These are phyloP conservation scores for Egretta garzetta DNA, from an alignment of 2,113 vertebrate genomes.

Conservation along the genomic window DNA sequence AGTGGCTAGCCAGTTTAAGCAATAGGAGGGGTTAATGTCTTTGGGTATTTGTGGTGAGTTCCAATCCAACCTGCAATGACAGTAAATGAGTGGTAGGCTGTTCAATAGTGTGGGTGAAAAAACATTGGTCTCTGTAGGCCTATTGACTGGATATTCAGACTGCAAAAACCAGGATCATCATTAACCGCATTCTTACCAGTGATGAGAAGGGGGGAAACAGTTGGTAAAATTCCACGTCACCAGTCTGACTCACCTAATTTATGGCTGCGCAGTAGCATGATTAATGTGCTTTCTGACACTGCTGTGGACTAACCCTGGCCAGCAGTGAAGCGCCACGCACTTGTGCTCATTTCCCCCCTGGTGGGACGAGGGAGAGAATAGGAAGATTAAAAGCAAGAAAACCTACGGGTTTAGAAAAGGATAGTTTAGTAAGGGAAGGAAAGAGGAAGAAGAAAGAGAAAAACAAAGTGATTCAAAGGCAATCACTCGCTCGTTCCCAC, in stretches of 20 bases:
- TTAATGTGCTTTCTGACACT: neutral
- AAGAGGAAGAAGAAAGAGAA: neutral
- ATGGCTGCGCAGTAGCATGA: neutral
- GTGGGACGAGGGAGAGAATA: neutral
- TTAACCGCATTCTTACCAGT: neutral
- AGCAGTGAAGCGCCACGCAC: rapidly evolving
- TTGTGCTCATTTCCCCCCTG: neutral
- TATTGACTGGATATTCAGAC: neutral
- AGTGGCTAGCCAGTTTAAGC: neutral
- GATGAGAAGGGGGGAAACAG: neutral
- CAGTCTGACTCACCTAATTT: neutral
- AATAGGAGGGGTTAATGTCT: neutral
- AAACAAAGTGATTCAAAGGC: neutral
- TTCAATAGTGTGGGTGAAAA: neutral
- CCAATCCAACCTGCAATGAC: neutral
- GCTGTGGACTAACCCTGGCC: neutral
- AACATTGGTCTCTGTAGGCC: neutral
- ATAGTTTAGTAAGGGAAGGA: neutral
- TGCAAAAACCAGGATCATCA: neutral
- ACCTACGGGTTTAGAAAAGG: neutral
- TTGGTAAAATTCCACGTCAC: neutral
- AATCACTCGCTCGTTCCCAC: neutral
- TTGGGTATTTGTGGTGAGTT: neutral
- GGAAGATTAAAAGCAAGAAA: neutral
- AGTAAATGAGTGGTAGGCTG: neutral